phyloP scores from a whole-genome alignment of 2,888 invertebrate genomes.

The Meghimatium bilineatum region DNA sequence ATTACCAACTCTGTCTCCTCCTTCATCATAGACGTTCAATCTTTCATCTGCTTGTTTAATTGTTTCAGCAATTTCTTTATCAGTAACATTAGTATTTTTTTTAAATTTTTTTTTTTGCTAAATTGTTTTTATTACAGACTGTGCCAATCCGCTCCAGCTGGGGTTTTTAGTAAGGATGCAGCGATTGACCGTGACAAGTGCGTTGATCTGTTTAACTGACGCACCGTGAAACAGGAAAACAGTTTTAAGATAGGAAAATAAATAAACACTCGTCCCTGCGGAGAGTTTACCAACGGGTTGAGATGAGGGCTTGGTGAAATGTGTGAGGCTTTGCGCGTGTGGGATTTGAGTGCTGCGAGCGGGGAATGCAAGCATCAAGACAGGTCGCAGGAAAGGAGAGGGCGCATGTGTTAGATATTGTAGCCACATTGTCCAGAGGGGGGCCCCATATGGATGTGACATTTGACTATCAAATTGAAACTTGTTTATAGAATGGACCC shows the following conservation, averaged over 20 bases:
- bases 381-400: too few species aligned
- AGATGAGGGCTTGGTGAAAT: not conserved
- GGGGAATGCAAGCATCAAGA: too few species aligned
- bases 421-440: not conserved
- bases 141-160: slow-evolving; percentile 6
- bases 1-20: too few species aligned
- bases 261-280: slow-evolving; percentile 18
- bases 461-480: not conserved
- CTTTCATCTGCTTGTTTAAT: slow-evolving; percentile 9
- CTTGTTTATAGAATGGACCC: not conserved
- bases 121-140: too few species aligned
- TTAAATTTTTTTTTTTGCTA: too few species aligned
- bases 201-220: not conserved
- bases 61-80: not conserved
- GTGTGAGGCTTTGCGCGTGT: not conserved
- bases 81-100: not conserved
- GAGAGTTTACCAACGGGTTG: not conserved
- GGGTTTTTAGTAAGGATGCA: not conserved
- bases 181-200: slow-evolving; percentile 10
- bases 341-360: not conserved
- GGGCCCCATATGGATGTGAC: not conserved
- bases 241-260: slow-evolving; percentile 20
- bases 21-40: not conserved
- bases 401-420: not conserved
- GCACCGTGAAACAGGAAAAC: slow-evolving; percentile 9